Evolutionary conservation across 2,888 invertebrate genomes (phyloP).

Genomic region (Epistrophella euchroma): DNA sequence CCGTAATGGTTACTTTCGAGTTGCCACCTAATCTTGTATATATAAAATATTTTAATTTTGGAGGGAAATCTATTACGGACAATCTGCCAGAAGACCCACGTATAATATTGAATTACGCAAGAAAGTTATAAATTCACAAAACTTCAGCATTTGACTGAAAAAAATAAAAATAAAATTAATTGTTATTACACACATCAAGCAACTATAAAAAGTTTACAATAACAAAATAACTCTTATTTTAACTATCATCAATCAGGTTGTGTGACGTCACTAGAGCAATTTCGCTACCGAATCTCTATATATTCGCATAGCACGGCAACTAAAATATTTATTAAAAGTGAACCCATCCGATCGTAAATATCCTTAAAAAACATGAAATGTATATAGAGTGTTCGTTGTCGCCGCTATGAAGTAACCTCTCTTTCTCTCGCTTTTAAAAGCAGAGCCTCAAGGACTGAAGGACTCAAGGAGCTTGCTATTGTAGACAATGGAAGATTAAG

Average conservation of each 20-base stretch:
- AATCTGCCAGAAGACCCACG: background rate
- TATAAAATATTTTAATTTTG: background rate
- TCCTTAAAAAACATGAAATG: slow-evolving; percentile 66
- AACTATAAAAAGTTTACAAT: slow-evolving; percentile 29
- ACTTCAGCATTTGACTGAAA: slow-evolving; percentile 23
- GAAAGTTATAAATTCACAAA: slow-evolving; percentile 12
- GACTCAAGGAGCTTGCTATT: slow-evolving; percentile 40
- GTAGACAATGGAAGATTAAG: slow-evolving; percentile 75
- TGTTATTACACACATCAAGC: slow-evolving; percentile 40
- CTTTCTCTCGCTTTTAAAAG: slow-evolving; percentile 20
- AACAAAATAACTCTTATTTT: slow-evolving; percentile 59
- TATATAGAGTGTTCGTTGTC: slow-evolving; percentile 39
- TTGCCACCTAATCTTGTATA: background rate
- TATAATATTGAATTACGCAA: slow-evolving; percentile 1
- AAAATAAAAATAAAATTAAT: slow-evolving; percentile 24
- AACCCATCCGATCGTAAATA: slow-evolving; percentile 73
- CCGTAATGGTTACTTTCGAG: too few relatives aligned
- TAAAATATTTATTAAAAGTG: slow-evolving; percentile 75
- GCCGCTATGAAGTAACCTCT: slow-evolving; percentile 55
- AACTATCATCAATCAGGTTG: slow-evolving; percentile 70
- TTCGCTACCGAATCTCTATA: slow-evolving; percentile 52
- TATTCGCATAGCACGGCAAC: slow-evolving; percentile 36
- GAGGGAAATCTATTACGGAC: background rate
- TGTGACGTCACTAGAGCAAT: slow-evolving; percentile 66
- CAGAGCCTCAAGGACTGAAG: slow-evolving; percentile 28